A percentile compares a stretch with the other conserved stretches of the same genome.
Conservation (phyloP, 1,140 invertebrate genomes). For the Wasmannia auropunctata region DNA sequence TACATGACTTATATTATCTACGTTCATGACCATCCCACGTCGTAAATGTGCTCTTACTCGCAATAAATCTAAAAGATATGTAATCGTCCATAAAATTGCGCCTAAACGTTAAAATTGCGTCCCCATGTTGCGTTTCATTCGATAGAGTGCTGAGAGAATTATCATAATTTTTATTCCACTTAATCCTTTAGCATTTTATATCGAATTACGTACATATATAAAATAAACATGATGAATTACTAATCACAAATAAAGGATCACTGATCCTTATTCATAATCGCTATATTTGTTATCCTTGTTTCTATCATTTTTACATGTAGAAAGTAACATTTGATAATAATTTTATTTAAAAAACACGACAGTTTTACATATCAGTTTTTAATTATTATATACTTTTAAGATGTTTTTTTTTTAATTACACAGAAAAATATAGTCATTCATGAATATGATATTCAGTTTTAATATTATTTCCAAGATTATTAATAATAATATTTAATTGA, state of each 20-base stretch:
- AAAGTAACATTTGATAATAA: not conserved
- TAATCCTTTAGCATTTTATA: not conserved
- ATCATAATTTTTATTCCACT: constrained; percentile 37
- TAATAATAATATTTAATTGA: not conserved
- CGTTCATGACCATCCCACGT: constrained; percentile 21
- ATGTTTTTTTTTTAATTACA: not conserved
- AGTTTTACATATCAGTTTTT: not conserved
- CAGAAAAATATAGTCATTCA: not conserved
- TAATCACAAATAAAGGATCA: not conserved
- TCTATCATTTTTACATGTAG: not conserved
- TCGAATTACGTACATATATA: not conserved
- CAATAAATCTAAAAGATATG: constrained; percentile 57
- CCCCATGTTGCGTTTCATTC: constrained; percentile 32
- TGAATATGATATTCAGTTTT: not conserved
- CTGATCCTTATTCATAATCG: not conserved
- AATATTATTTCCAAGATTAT: not conserved
- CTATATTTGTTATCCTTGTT: too few relatives aligned
- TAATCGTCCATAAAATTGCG: constrained; percentile 36
- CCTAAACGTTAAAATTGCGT: not conserved
- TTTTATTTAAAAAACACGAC: not conserved
- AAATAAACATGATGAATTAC: not conserved
- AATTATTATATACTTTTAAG: not conserved
- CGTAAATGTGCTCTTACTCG: constrained; percentile 35
- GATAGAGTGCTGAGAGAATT: constrained; percentile 3
- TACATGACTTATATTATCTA: constrained; percentile 39